A percentile compares a stretch with the other conserved stretches of the same genome.
phyloP scores from a whole-genome alignment of 1,140 invertebrate genomes.

The Apis florea region DNA sequence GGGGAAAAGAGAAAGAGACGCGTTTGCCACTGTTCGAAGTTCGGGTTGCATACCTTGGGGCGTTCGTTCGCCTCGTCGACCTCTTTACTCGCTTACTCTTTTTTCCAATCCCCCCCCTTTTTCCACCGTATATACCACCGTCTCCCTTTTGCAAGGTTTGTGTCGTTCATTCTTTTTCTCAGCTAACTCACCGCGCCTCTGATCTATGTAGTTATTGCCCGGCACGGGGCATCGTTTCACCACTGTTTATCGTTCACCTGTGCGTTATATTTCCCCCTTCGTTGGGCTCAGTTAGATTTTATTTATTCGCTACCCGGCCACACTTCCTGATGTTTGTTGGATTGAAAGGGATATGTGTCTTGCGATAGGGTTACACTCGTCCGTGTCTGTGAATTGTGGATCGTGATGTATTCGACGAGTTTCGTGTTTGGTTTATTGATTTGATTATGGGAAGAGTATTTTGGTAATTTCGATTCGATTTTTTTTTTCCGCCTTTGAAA shows the following conservation, averaged over 20 bases:
- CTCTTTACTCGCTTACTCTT: slow-evolving; percentile 36
- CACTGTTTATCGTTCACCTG: slow-evolving; percentile 39
- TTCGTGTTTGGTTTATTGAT: not conserved
- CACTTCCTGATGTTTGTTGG: not conserved
- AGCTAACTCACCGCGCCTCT: not conserved
- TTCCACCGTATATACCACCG: not conserved
- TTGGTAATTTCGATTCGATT: too few relatives aligned
- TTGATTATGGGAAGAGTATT: not conserved
- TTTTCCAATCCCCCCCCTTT: not conserved
- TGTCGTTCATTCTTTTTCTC: slow-evolving; percentile 13
- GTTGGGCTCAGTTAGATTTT: not conserved
- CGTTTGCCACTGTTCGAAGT: slow-evolving; percentile 69
- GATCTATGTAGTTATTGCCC: slow-evolving; percentile 24
- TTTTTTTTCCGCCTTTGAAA: too few relatives aligned
- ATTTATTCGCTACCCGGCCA: slow-evolving; percentile 17
- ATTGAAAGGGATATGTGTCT: not conserved
- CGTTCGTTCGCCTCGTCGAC: slow-evolving; percentile 53
- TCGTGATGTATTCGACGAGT: not conserved
- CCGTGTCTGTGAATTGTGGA: not conserved
- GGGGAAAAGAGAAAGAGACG: slow-evolving; percentile 39
- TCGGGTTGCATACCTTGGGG: slow-evolving; percentile 69
- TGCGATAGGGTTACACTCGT: not conserved
- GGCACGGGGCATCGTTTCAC: not conserved
- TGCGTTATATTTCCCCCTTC: slow-evolving; percentile 11
- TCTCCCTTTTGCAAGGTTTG: not conserved